Evolutionary conservation across 2,888 invertebrate genomes (phyloP).

Genomic region (Parascotia fuliginaria): DNA sequence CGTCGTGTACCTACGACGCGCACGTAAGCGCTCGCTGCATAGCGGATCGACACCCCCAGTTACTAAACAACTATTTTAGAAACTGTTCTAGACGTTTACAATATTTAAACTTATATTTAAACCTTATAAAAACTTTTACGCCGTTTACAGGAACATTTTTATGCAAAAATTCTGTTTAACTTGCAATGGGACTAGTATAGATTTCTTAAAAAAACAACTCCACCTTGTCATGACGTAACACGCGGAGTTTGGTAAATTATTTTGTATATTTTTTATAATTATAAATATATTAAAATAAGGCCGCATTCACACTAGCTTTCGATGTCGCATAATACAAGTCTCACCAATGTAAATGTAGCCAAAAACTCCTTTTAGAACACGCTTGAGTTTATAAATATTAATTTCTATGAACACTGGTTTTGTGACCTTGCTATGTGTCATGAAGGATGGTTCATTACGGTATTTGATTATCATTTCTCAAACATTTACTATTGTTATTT

Average conservation of each 20-base stretch:
- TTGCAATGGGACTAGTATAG: conserved; percentile 84
- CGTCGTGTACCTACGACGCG: conserved; percentile 24
- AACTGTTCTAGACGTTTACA: conserved; percentile 62
- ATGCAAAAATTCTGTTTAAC: conserved; percentile 79
- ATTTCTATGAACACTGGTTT: conserved; percentile 47
- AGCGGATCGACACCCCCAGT: conserved; percentile 47
- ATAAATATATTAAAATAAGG: conserved; percentile 69
- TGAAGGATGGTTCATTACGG: conserved; percentile 3
- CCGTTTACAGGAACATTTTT: conserved; percentile 82
- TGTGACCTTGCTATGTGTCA: conserved; percentile 60
- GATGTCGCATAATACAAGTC: conserved; percentile 71
- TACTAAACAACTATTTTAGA: conserved; percentile 46
- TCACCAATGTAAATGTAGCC: conserved; percentile 77
- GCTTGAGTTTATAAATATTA: conserved; percentile 38
- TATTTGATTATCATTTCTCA: not conserved
- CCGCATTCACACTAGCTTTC: conserved; percentile 80
- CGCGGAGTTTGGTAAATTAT: conserved; percentile 64
- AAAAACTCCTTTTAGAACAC: conserved; percentile 74
- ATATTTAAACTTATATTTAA: conserved; percentile 69
- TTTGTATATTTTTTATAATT: conserved; percentile 55
- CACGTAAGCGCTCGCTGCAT: conserved; percentile 52
- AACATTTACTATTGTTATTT: not conserved
- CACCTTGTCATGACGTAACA: conserved; percentile 61
- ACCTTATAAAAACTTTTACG: conserved; percentile 76
- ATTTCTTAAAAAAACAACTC: conserved; percentile 61